Conservation (phyloP, 1,140 invertebrate genomes). For the Meteorus sp. region DNA sequence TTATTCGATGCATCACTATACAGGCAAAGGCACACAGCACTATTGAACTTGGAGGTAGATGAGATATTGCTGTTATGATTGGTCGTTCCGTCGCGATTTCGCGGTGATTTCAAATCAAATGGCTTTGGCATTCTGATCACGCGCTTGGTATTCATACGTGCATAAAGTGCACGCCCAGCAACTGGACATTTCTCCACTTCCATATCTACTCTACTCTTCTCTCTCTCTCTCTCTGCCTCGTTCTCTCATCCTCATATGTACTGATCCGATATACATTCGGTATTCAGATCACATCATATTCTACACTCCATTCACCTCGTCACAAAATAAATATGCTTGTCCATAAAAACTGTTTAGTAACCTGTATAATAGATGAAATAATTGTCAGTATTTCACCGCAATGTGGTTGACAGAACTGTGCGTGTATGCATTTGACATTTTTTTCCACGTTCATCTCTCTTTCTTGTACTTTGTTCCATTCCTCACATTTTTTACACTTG, state of each 20-base stretch:
- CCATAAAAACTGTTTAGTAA: too few relatives aligned
- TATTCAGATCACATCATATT: too few relatives aligned
- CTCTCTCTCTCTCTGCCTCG: not conserved
- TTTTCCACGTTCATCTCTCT: too few relatives aligned
- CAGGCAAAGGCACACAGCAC: not conserved
- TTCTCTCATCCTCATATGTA: not conserved
- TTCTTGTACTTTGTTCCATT: too few relatives aligned
- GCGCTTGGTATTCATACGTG: conserved; percentile 21
- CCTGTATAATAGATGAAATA: too few relatives aligned
- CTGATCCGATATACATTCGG: too few relatives aligned
- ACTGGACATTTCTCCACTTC: conserved; percentile 16
- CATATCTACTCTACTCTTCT: conserved; percentile 6
- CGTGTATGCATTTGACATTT: too few relatives aligned
- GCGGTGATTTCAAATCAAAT: conserved; percentile 7
- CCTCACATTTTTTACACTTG: too few relatives aligned
- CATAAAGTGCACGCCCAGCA: conserved; percentile 9
- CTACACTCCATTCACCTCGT: too few relatives aligned
- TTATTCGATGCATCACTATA: not conserved
- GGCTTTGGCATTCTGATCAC: conserved; percentile 10
- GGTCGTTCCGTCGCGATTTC: conserved; percentile 16
- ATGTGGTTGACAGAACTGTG: too few relatives aligned
- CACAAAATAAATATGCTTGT: too few relatives aligned
- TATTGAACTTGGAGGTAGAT: not conserved
- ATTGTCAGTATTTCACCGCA: too few relatives aligned
- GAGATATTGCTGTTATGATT: conserved; percentile 13